phyloP scores from a whole-genome alignment of 2,888 invertebrate genomes.

The Apocheima hispidaria region DNA sequence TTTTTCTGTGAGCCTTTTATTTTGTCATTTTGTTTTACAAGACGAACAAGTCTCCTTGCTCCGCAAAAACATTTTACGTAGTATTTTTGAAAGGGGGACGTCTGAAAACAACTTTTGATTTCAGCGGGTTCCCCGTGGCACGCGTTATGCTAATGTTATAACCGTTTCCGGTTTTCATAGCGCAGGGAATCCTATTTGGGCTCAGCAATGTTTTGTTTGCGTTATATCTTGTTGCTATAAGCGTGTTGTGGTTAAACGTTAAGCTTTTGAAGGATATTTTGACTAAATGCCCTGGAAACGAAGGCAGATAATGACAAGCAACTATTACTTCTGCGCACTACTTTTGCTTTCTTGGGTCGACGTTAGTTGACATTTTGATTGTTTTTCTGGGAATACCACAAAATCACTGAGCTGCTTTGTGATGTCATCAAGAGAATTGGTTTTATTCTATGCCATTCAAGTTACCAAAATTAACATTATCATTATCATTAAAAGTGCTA shows the following conservation, averaged over 20 bases:
- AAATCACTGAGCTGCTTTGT: no score
- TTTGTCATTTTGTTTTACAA: conserved; percentile 2
- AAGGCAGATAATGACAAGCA: neutral
- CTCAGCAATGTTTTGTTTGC: conserved; percentile 54
- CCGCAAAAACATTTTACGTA: conserved; percentile 22
- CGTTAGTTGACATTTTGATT: no score
- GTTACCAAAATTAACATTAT: no score
- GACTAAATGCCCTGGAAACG: neutral
- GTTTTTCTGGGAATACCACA: no score
- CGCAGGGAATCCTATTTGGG: conserved; percentile 49
- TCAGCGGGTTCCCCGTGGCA: conserved; percentile 52
- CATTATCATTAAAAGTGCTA: no score
- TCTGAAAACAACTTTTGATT: conserved; percentile 71
- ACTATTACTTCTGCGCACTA: no score
- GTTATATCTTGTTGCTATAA: conserved; percentile 44
- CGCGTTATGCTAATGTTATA: conserved; percentile 59
- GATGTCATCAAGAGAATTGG: no score
- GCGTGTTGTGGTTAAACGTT: conserved; percentile 14
- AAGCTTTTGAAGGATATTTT: conserved; percentile 6
- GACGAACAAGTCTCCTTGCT: conserved; percentile 2
- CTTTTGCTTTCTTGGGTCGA: neutral
- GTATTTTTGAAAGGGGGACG: conserved; percentile 28
- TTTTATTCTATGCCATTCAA: no score
- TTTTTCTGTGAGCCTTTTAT: neutral
- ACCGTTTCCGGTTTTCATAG: conserved; percentile 51